Evolutionary conservation across 2,888 invertebrate species (phyloP), one percentile per base, ranked within the genome.

Genomic region (Pinctada fucata): DNA sequence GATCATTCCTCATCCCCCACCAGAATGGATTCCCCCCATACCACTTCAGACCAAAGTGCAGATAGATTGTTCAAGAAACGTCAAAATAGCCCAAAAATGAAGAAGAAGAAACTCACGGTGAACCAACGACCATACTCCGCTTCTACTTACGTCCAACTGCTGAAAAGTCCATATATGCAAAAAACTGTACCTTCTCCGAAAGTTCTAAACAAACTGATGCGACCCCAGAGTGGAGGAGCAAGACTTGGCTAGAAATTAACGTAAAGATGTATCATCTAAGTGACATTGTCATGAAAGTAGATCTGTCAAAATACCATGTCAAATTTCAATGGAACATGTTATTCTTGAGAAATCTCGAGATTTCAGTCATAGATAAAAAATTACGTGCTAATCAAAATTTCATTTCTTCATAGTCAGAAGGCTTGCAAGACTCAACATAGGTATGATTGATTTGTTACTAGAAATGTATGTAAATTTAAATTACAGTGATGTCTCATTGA

Each of bases 91-190:
- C 85, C 88, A 48, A 73, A 75, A 48, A 82, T 81, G 51, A 85
- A 83, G 70, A 83, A 83, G 72, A 80, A 81, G 52, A 84, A 82
- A 65, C 82, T 91, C 49, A 84, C 88, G 4, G 90, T 91, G 51
- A 90, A 88, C 80, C 86, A 83, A 45, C 85, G 91, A 31, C 91
- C 91, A 3, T 91, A 86, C 78, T 91, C 91, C 2, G 91, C 91
- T 13, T 86, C 87, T n/a, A 82, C 86, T 3, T 84, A 84, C 5
- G 78, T 76, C 3, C 83, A 83, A 75, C 75, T 88, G 67, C 83
- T 88, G 67, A 86, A 86, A 64, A 89, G 88, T 79, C 89, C 89
- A 0, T 89, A 89, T 80, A 84, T 89, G 81, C 87, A 88, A 48
- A 82, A 87, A 45, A 86, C 86, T 48, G 85, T 86, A 5, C 86